Percentiles rank a stretch among this genome's conserved stretches.
phyloP scores from a whole-genome alignment of 2,888 invertebrate species.

The Scaptomyza caliginosa region DNA sequence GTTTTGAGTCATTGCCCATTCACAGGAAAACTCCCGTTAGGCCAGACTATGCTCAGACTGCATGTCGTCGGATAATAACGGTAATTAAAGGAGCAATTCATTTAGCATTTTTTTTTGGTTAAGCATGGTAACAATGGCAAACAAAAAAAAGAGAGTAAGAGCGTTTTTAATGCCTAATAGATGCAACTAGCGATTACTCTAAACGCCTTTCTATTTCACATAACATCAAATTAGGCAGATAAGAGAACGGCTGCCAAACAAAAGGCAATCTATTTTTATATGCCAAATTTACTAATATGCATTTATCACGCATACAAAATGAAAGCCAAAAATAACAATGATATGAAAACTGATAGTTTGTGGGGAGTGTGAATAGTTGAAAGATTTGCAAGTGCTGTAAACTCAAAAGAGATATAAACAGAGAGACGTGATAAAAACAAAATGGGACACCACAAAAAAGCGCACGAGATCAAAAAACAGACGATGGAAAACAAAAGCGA shows the following conservation, averaged over 20 bases:
- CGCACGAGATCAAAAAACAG: constrained; percentile 40
- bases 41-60: constrained; percentile 40
- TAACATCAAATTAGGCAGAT: not conserved
- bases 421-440: constrained; percentile 45
- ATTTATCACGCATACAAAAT: constrained; percentile 27
- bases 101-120: not conserved
- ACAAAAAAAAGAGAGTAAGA: not conserved
- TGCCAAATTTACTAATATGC: not conserved
- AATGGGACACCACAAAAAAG: constrained; percentile 22
- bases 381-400: constrained; percentile 14
- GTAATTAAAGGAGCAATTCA: constrained; percentile 1
- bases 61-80: constrained; percentile 47
- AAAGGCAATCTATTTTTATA: not conserved
- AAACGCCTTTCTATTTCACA: not conserved
- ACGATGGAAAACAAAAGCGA: constrained; percentile 20
- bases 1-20: constrained; percentile 42
- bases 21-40: constrained; percentile 10
- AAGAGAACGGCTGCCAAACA: not conserved
- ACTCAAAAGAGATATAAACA: constrained; percentile 34
- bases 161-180: not conserved
- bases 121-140: not conserved
- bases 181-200: not conserved
- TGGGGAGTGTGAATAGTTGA: constrained; percentile 16
- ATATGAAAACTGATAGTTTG: constrained; percentile 22
- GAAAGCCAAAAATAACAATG: constrained; percentile 38